phyloP scores from a whole-genome alignment of 2,797 vertebrate genomes.

The Pygocentrus nattereri region DNA sequence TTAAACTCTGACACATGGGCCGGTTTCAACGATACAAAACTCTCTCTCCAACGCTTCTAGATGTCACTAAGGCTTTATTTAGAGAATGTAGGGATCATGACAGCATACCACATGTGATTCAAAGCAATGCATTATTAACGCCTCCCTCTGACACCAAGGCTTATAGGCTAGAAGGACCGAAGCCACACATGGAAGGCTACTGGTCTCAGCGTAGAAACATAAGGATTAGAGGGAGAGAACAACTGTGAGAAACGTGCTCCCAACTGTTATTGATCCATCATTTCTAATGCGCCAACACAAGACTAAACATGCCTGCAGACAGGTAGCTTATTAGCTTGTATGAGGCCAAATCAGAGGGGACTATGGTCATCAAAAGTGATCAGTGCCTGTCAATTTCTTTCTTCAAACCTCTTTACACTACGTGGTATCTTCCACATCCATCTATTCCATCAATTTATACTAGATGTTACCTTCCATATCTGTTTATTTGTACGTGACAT shows the following conservation, averaged over 20 bases:
- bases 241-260: not conserved
- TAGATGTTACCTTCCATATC: not conserved
- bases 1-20: constrained; percentile 56
- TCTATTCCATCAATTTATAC: not conserved
- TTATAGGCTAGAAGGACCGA: constrained; percentile 10
- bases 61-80: constrained; percentile 49
- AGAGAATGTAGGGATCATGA: constrained; percentile 40
- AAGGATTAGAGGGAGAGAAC: not conserved
- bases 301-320: constrained; percentile 6
- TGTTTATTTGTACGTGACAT: not conserved
- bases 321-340: not conserved
- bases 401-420: not conserved
- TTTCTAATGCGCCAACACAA: constrained; percentile 5
- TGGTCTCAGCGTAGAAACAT: constrained; percentile 15
- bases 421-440: too few species aligned
- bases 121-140: constrained; percentile 44
- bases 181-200: constrained; percentile 13
- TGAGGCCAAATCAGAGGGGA: not conserved
- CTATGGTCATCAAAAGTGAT: not conserved
- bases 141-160: constrained; percentile 15
- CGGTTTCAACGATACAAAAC: constrained; percentile 49
- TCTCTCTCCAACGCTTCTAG: constrained; percentile 31
- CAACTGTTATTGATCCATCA: constrained; percentile 28
- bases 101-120: constrained; percentile 27
- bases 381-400: not conserved